phyloP scores from a whole-genome alignment of 2,797 vertebrate genomes.

The Oreochromis grahami region DNA sequence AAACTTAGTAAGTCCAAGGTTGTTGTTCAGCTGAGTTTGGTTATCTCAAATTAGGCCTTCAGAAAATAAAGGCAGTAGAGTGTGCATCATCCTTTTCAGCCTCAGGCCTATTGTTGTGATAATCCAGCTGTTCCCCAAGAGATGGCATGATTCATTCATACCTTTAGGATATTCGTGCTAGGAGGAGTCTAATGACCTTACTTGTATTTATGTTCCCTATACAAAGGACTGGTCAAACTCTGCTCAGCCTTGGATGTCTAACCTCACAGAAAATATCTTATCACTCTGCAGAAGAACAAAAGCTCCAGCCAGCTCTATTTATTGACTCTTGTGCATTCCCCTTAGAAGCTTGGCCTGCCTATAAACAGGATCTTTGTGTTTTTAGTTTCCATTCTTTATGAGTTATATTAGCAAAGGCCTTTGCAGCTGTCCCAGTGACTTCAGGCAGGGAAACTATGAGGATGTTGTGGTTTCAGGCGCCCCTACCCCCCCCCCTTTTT shows the following conservation, averaged over 20 bases:
- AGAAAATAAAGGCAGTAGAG: constrained; percentile 2
- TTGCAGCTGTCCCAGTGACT: constrained; percentile 35
- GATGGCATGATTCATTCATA: constrained; percentile 24
- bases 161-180: constrained; percentile 27
- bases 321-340: constrained; percentile 50
- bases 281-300: constrained; percentile 14
- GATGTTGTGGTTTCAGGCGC: constrained; percentile 31
- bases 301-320: constrained; percentile 52
- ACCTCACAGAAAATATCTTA: constrained; percentile 23
- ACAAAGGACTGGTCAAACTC: neutral
- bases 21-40: constrained; percentile 28
- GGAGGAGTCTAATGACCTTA: constrained; percentile 17
- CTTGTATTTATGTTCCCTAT: constrained; percentile 22
- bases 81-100: constrained; percentile 21
- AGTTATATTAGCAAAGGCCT: constrained; percentile 51
- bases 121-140: constrained; percentile 42
- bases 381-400: constrained; percentile 62
- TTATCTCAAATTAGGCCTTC: constrained; percentile 26
- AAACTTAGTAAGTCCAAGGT: neutral
- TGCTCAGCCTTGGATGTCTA: neutral
- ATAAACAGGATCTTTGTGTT: constrained; percentile 65
- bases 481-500: neutral
- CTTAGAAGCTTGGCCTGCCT: constrained; percentile 36
- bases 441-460: constrained; percentile 6
- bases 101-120: constrained; percentile 41